Base-by-base conservation (phyloP, 2,113 vertebrate species). In the Heterotis niloticus region DNA sequence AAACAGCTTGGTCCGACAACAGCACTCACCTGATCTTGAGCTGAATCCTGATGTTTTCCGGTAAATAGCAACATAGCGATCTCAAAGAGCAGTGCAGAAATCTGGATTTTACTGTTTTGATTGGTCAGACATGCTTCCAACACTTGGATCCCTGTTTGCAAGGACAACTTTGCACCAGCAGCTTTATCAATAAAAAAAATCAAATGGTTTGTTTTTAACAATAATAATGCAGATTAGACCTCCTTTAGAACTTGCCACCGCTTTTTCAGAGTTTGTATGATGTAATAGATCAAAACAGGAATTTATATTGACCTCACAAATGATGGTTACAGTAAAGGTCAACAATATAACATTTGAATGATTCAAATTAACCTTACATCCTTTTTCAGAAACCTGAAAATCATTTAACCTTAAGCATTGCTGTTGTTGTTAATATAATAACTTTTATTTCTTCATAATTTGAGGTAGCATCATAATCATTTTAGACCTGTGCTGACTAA, bases 241-340 rank as follows among this genome's bases (percentile, higher is more conserved):
- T 59, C 23, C 57, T 74, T n/a, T n/a, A 74, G 20, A 12, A 54
- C 23, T n/a, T 13, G 52, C 54, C 14, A 54, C 13, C 4, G 16
- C 52, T 74, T 57, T 26, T 52, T 14, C 23, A 10, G 52, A 26
- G 56, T 57, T 57, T 24, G 26, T 72, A 10, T 51, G 51, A 54
- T 72, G 18, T 72, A 72, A 23, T 72, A 54, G 44, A n/a, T 72
- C 70, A 56, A 56, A 74, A 57, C 24, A 52, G 57, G 71, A 74
- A 74, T 62, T 75, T 16, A 64, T 26, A 16, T 26, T 75, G n/a
- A 75, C 56, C 59, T 62, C 26, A 62, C 62, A 29, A 60, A 62
- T 75, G n/a, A 34, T 62, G 57, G 62, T 75, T 75, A 75, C 26
- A 75, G 59, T 62, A 60, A 64, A 75, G 23, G 16, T 65, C 64